These are phyloP conservation scores for Saxidomus purpurata DNA, from an alignment of 1,140 invertebrate species.

Conservation along the genomic window DNA sequence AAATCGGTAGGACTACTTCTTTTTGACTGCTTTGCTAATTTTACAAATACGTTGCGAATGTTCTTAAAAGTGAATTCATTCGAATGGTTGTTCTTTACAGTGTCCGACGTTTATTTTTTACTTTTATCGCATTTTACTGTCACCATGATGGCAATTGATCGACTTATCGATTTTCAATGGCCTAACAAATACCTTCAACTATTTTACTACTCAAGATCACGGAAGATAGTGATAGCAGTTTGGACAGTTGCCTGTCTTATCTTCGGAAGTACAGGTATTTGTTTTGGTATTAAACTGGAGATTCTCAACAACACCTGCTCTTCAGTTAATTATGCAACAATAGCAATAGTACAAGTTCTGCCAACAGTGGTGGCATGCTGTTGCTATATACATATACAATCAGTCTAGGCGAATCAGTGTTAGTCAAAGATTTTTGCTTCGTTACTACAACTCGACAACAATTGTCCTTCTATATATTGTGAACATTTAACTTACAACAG, in stretches of 20 bases:
- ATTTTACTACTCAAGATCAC: neutral
- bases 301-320: too few relatives aligned
- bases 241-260: neutral
- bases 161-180: neutral
- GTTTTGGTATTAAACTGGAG: neutral
- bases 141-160: neutral
- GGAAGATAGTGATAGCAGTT: neutral
- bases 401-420: neutral
- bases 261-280: neutral
- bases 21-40: neutral
- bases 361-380: neutral
- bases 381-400: neutral
- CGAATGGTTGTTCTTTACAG: neutral
- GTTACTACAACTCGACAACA: neutral
- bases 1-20: neutral
- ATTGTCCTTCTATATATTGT: neutral
- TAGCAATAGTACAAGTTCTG: neutral
- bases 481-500: neutral
- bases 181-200: neutral
- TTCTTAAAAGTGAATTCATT: neutral
- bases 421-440: neutral
- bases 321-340: too few relatives aligned
- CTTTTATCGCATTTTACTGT: neutral
- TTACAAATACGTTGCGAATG: too few relatives aligned
- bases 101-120: neutral